phyloP scores from a whole-genome alignment of 2,113 vertebrate species.

The Chelonoidis abingdonii region DNA sequence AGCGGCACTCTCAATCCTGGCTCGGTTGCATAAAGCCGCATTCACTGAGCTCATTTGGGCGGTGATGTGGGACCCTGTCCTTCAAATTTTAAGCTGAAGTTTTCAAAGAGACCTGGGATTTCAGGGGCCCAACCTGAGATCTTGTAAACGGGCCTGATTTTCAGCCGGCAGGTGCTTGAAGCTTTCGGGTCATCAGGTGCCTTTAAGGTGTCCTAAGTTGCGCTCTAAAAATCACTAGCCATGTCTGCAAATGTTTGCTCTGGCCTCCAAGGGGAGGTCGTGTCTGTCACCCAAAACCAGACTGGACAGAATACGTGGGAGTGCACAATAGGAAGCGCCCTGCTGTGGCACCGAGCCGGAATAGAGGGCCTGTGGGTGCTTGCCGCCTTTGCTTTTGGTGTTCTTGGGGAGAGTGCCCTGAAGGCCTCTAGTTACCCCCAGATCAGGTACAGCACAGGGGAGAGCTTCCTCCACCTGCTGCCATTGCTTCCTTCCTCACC shows the following conservation, averaged over 20 bases:
- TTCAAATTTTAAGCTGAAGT: neutral
- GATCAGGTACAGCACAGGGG: neutral
- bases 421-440: neutral
- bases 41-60: neutral
- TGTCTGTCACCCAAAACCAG: neutral
- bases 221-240: neutral
- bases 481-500: neutral
- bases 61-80: neutral
- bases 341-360: neutral
- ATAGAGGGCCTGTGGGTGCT: neutral
- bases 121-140: neutral
- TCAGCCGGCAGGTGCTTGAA: neutral
- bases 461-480: neutral
- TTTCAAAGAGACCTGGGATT: neutral
- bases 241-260: neutral
- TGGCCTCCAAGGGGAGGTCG: neutral
- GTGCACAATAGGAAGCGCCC: neutral
- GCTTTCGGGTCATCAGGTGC: neutral
- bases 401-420: neutral
- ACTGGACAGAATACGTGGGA: neutral
- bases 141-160: no score
- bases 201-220: neutral
- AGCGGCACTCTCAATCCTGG: neutral
- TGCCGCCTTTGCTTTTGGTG: neutral
- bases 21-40: neutral